Evolutionary conservation across 2,888 invertebrate genomes (phyloP).

Genomic region (Caenorhabditis sp.): DNA sequence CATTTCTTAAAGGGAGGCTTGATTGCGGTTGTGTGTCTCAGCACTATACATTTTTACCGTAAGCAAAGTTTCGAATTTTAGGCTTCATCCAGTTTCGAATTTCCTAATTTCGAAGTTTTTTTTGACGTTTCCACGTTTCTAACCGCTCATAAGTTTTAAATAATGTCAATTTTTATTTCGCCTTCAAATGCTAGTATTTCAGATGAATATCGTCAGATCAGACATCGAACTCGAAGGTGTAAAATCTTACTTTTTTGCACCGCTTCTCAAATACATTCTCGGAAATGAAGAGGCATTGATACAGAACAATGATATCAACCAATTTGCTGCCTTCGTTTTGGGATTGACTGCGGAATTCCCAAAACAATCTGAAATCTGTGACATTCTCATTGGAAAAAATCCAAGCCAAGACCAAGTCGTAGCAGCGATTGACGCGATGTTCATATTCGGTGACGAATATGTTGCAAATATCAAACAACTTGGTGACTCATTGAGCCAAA

Average conservation of each 20-base stretch:
- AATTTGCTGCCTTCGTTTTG: neutral
- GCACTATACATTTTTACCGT: too few relatives aligned
- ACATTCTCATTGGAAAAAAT: neutral
- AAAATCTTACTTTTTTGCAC: neutral
- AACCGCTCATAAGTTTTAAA: too few relatives aligned
- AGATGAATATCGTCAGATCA: neutral
- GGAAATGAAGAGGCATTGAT: neutral
- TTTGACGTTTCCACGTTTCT: too few relatives aligned
- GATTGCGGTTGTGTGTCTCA: too few relatives aligned
- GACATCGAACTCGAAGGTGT: neutral
- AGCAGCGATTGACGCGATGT: neutral
- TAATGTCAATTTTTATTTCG: too few relatives aligned
- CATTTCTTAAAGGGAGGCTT: too few relatives aligned
- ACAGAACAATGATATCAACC: neutral
- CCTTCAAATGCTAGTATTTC: too few relatives aligned
- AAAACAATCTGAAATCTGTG: neutral
- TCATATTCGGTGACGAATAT: neutral
- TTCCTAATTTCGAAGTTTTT: too few relatives aligned
- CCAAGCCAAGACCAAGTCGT: neutral
- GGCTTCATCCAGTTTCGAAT: too few relatives aligned
- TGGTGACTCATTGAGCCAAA: neutral
- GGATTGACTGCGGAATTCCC: neutral
- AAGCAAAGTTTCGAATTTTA: too few relatives aligned
- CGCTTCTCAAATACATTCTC: neutral
- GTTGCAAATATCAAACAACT: neutral